A percentile compares a stretch with the other conserved stretches of the same genome.
These are phyloP conservation scores for Batillaria attramentaria DNA, from an alignment of 1,140 invertebrate species.

Conservation along the genomic window DNA sequence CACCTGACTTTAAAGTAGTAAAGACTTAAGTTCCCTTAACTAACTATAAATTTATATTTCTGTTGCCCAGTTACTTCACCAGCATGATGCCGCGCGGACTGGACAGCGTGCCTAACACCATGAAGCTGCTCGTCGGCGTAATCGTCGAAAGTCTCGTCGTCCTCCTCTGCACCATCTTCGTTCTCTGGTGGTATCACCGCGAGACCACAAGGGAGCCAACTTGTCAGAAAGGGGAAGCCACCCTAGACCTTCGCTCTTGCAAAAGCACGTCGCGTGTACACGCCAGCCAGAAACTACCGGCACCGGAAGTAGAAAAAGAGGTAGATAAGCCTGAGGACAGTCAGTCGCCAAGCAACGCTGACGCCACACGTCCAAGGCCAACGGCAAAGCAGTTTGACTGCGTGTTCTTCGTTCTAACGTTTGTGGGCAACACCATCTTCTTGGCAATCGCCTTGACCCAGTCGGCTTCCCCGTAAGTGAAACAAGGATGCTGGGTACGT, in stretches of 20 bases:
- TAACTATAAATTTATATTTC: slow-evolving; percentile 36
- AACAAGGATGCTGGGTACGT: too few relatives aligned
- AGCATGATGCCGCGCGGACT: slow-evolving; percentile 10
- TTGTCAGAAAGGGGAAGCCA: neutral
- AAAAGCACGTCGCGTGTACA: too few relatives aligned
- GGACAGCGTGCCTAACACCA: slow-evolving; percentile 75
- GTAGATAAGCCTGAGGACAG: neutral
- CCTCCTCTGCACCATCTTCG: slow-evolving; percentile 19
- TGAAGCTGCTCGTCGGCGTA: slow-evolving; percentile 15
- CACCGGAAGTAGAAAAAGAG: neutral
- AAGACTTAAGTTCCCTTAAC: slow-evolving; percentile 47
- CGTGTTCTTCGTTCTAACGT: neutral
- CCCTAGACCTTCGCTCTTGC: neutral
- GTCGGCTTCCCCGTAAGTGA: too few relatives aligned
- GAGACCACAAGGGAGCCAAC: neutral
- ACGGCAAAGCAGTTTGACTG: neutral
- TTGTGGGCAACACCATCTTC: neutral
- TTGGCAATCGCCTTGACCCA: too few relatives aligned
- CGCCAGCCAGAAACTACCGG: neutral
- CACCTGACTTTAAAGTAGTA: too few relatives aligned
- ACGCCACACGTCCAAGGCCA: neutral
- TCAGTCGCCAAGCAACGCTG: neutral
- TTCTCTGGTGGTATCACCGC: slow-evolving; percentile 7
- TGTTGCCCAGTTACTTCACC: slow-evolving; percentile 36
- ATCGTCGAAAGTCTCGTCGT: slow-evolving; percentile 1